A percentile compares a stretch with the other conserved stretches of the same genome.
Conservation (phyloP, 2,113 vertebrate genomes). For the Solea solea region DNA sequence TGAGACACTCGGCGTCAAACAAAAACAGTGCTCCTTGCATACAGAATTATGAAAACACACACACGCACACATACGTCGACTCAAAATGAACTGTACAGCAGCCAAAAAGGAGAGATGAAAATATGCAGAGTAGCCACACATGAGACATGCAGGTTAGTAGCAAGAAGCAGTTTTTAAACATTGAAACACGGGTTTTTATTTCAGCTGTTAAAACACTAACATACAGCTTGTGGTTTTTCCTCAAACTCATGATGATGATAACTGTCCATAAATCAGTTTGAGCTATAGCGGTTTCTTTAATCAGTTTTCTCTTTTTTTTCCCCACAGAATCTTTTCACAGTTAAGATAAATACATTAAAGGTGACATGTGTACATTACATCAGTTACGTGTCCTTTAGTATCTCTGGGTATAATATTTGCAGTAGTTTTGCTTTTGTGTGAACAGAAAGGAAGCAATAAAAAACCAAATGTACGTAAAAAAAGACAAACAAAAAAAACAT, state of each 20-base stretch:
- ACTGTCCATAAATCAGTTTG: conserved; percentile 36
- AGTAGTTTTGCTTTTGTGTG: conserved; percentile 23
- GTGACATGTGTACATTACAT: conserved; percentile 64
- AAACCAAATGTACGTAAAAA: background rate
- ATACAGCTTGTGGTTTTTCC: conserved; percentile 82
- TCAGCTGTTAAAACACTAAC: conserved; percentile 33
- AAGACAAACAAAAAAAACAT: background rate
- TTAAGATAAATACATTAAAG: conserved; percentile 79
- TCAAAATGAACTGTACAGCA: conserved; percentile 1
- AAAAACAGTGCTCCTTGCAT: background rate
- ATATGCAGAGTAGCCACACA: conserved; percentile 43
- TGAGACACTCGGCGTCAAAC: background rate
- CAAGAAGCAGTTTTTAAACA: conserved; percentile 43
- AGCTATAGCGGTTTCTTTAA: conserved; percentile 67
- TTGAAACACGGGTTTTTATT: conserved; percentile 7
- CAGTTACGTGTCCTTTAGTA: conserved; percentile 40
- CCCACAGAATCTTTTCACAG: conserved; percentile 77
- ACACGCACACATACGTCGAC: conserved; percentile 8
- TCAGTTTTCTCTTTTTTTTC: conserved; percentile 55
- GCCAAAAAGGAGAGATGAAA: conserved; percentile 19
- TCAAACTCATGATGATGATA: conserved; percentile 6
- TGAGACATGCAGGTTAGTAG: conserved; percentile 82
- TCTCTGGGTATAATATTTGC: conserved; percentile 37
- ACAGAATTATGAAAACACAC: conserved; percentile 3
- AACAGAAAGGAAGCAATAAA: conserved; percentile 3